A percentile compares a stretch with the other conserved stretches of the same genome.
Conservation (phyloP, 1,140 invertebrate species). For the Leptestheria dahalacensis region DNA sequence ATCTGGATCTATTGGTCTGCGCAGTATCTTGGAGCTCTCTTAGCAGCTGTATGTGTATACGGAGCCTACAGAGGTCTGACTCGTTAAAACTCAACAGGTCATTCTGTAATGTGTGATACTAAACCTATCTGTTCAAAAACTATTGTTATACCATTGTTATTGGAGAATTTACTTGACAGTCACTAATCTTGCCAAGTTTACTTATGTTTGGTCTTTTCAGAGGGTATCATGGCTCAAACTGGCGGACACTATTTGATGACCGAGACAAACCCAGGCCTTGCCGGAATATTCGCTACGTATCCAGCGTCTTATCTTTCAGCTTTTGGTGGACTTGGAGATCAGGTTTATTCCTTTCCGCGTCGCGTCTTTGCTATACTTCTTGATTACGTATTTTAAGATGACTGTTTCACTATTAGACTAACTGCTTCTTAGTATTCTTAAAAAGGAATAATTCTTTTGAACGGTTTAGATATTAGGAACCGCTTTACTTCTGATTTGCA, state of each 20-base stretch:
- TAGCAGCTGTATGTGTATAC: conserved; percentile 33
- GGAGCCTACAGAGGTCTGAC: conserved; percentile 35
- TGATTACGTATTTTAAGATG: too few relatives aligned
- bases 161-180: not conserved
- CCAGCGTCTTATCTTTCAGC: conserved; percentile 31
- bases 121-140: too few relatives aligned
- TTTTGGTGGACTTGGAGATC: conserved; percentile 31
- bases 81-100: too few relatives aligned
- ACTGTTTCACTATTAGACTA: too few relatives aligned
- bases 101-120: too few relatives aligned
- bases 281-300: conserved; percentile 42
- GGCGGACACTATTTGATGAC: not conserved
- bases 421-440: too few relatives aligned
- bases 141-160: too few relatives aligned
- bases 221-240: not conserved
- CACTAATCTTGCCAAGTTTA: conserved; percentile 22
- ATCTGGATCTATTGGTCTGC: conserved; percentile 34
- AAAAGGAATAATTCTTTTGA: not conserved
- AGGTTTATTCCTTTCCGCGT: conserved; percentile 25
- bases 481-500: conserved; percentile 33
- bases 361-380: not conserved
- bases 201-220: not conserved
- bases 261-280: conserved; percentile 25
- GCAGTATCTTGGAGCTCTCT: conserved; percentile 38
- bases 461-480: conserved; percentile 38